phyloP scores from a whole-genome alignment of 2,888 invertebrate species.

The Lasius platythorax region DNA sequence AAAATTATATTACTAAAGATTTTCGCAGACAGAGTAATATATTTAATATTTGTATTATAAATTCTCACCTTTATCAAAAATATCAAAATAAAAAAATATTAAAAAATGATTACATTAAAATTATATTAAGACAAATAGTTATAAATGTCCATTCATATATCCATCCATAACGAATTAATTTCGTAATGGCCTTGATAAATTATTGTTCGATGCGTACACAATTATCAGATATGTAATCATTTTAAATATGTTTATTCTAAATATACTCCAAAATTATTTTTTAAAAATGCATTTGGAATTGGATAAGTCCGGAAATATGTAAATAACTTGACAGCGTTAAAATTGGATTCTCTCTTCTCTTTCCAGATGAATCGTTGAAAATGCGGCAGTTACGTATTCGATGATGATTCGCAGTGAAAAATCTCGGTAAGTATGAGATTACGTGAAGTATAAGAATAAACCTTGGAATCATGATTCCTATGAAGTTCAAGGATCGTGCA shows the following conservation, averaged over 20 bases:
- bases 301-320: not conserved
- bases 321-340: slow-evolving; percentile 4
- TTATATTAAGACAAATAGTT: slow-evolving; percentile 4
- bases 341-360: not conserved
- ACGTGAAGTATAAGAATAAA: slow-evolving; percentile 12
- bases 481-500: slow-evolving; percentile 42
- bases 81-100: not conserved
- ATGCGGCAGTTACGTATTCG: not conserved
- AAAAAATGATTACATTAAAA: not conserved
- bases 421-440: slow-evolving; percentile 21
- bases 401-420: slow-evolving; percentile 28
- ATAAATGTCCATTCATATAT: not conserved
- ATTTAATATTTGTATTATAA: not conserved
- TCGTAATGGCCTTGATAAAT: not conserved
- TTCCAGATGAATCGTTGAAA: not conserved
- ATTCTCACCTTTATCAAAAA: not conserved
- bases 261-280: not conserved
- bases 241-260: not conserved
- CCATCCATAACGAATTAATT: not conserved
- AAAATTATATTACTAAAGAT: not conserved
- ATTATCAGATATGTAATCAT: not conserved
- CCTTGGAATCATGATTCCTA: slow-evolving; percentile 26
- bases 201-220: not conserved
- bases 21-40: not conserved
- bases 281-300: not conserved